phyloP scores from a whole-genome alignment of 2,888 invertebrate species.

The Brassicogethes aeneus region DNA sequence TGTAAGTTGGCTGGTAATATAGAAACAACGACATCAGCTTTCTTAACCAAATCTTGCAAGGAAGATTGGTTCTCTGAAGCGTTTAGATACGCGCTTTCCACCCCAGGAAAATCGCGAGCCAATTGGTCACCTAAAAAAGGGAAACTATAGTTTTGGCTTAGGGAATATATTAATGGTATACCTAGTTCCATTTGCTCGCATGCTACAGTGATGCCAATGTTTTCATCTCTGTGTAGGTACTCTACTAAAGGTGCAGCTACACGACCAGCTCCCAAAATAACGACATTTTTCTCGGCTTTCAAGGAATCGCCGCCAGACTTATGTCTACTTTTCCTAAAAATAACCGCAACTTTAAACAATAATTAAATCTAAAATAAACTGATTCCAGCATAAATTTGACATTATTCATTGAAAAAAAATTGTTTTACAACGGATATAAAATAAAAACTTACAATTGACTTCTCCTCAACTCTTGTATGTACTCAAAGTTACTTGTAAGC shows the following conservation, averaged over 20 bases:
- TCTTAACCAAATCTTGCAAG: conserved; percentile 60
- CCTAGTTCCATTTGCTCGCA: conserved; percentile 68
- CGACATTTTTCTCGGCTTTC: conserved; percentile 51
- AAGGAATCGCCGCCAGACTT: conserved; percentile 33
- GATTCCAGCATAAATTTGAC: too few species aligned
- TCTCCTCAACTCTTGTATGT: conserved; percentile 83
- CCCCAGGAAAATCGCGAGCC: conserved; percentile 66
- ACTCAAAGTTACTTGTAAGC: conserved; percentile 87
- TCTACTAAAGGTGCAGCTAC: conserved; percentile 93
- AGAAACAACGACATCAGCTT: conserved; percentile 73
- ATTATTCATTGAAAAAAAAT: too few species aligned
- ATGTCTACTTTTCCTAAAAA: conserved; percentile 29
- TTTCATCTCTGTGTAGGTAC: conserved; percentile 77
- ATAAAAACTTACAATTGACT: conserved; percentile 28
- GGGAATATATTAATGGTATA: too few species aligned
- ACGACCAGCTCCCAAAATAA: conserved; percentile 87
- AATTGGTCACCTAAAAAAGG: conserved; percentile 81
- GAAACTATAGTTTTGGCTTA: too few species aligned
- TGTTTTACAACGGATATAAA: background rate
- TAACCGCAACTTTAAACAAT: conserved; percentile 5
- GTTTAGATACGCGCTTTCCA: conserved; percentile 74
- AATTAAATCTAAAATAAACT: too few species aligned
- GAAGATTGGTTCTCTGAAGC: conserved; percentile 59
- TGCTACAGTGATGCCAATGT: conserved; percentile 68
- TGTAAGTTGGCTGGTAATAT: conserved; percentile 88